Percentiles rank a stretch among this genome's conserved stretches.
Evolutionary conservation across 2,888 invertebrate species (phyloP).

Genomic region (Celastrina argiolus): DNA sequence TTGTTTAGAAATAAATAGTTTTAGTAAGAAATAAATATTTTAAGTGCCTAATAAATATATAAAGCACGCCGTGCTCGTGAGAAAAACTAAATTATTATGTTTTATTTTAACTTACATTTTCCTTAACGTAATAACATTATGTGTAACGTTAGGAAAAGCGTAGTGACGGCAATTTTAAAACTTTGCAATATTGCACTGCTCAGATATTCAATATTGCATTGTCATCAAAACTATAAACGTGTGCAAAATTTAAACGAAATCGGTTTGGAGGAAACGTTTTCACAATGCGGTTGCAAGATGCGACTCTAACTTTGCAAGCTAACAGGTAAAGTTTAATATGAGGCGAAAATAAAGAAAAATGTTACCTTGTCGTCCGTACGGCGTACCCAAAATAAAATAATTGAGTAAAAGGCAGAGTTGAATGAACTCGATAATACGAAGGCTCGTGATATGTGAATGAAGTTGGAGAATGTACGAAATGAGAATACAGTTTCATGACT

Average conservation of each 20-base stretch:
- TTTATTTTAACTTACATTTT: neutral
- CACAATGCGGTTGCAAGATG: conserved; percentile 3
- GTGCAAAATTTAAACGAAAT: conserved; percentile 9
- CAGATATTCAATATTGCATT: conserved; percentile 14
- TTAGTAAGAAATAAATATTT: neutral
- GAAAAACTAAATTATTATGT: neutral
- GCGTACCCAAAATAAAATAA: neutral
- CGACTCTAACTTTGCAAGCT: neutral
- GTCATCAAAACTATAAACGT: conserved; percentile 12
- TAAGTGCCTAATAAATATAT: neutral
- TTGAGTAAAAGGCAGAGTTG: neutral
- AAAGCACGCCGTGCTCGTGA: neutral
- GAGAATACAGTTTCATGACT: neutral
- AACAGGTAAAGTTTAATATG: neutral
- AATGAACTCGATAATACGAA: neutral
- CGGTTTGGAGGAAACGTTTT: neutral
- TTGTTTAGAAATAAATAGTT: neutral
- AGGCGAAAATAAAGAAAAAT: neutral
- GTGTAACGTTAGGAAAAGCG: neutral
- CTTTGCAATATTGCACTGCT: conserved; percentile 7
- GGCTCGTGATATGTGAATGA: neutral
- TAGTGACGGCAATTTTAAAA: conserved; percentile 4
- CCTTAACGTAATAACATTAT: neutral
- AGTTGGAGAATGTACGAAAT: neutral
- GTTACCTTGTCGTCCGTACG: neutral